Percentiles rank a stretch among this genome's conserved stretches.
Evolutionary conservation across 53 echinoderm and acorn worm species (phyloP).

Genomic region (Arbacia lixula): DNA sequence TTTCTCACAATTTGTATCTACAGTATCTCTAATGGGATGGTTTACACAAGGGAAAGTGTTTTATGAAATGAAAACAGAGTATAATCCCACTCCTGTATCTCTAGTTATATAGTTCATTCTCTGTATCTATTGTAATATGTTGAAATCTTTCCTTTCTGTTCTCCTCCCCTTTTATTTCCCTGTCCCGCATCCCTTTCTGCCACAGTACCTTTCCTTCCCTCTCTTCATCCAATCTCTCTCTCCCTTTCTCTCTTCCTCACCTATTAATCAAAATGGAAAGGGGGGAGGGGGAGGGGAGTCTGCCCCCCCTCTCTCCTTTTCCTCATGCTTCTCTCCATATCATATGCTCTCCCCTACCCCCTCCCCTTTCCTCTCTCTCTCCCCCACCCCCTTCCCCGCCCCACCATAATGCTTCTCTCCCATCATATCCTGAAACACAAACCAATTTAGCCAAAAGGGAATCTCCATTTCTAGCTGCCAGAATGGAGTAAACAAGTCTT

Average conservation of each 20-base stretch:
- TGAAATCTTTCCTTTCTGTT: not conserved
- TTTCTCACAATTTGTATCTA: no score
- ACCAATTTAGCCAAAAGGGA: conserved; percentile 19
- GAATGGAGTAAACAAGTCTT: conserved; percentile 21
- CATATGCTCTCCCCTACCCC: not conserved
- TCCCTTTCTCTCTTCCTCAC: not conserved
- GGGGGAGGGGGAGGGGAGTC: no score
- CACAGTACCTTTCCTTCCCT: not conserved
- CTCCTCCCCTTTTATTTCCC: not conserved
- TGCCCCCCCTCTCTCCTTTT: not conserved
- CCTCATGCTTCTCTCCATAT: not conserved
- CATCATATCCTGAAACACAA: not conserved
- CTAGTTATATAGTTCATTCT: not conserved
- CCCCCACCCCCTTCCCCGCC: not conserved
- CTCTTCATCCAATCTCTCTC: not conserved
- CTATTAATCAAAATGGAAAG: no score
- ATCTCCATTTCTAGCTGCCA: conserved; percentile 1
- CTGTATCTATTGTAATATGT: not conserved
- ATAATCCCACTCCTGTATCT: not conserved
- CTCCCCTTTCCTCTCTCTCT: not conserved
- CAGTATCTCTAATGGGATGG: no score
- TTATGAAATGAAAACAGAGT: no score
- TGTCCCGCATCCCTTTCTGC: not conserved
- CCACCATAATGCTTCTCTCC: not conserved
- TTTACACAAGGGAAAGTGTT: no score